Evolutionary conservation across 2,888 invertebrate genomes (phyloP).

Genomic region (Belgica antarctica): DNA sequence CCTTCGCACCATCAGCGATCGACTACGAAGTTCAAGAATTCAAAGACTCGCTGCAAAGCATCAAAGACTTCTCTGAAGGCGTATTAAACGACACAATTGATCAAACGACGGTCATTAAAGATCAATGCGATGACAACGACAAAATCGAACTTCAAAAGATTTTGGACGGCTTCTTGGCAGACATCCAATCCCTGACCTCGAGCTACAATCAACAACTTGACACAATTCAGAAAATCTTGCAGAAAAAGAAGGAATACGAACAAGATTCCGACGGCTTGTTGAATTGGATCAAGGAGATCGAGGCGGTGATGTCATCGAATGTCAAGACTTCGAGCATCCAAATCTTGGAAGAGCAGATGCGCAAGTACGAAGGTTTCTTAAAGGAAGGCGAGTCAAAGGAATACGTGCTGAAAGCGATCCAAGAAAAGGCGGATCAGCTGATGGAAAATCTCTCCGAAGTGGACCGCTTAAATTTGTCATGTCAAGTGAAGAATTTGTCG

Average conservation of each 20-base stretch:
- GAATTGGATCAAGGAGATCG: conserved; percentile 87
- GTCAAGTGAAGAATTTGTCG: conserved; percentile 72
- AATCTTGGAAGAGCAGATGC: conserved; percentile 79
- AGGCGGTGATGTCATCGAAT: conserved; percentile 79
- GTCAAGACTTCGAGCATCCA: conserved; percentile 76
- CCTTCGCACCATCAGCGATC: conserved; percentile 75
- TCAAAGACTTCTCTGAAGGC: conserved; percentile 74
- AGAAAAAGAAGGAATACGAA: conserved; percentile 79
- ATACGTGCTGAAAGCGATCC: conserved; percentile 70
- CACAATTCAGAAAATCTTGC: conserved; percentile 69
- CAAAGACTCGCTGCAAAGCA: conserved; percentile 71
- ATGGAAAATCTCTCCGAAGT: conserved; percentile 78
- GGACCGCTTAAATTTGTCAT: conserved; percentile 78
- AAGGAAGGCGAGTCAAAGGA: conserved; percentile 71
- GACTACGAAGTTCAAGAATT: conserved; percentile 76
- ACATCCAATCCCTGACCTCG: conserved; percentile 63
- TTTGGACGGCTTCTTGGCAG: conserved; percentile 67
- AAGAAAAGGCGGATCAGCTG: conserved; percentile 76
- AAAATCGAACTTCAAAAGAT: conserved; percentile 64
- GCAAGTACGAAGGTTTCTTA: conserved; percentile 78
- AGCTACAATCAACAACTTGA: conserved; percentile 61
- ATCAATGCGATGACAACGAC: conserved; percentile 76
- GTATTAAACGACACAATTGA: conserved; percentile 73
- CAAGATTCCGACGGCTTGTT: conserved; percentile 75
- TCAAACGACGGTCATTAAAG: conserved; percentile 71